Percentiles rank a stretch among this genome's conserved stretches.
Evolutionary conservation across 1,140 invertebrate genomes (phyloP).

Genomic region (Drosophila oshimai): DNA sequence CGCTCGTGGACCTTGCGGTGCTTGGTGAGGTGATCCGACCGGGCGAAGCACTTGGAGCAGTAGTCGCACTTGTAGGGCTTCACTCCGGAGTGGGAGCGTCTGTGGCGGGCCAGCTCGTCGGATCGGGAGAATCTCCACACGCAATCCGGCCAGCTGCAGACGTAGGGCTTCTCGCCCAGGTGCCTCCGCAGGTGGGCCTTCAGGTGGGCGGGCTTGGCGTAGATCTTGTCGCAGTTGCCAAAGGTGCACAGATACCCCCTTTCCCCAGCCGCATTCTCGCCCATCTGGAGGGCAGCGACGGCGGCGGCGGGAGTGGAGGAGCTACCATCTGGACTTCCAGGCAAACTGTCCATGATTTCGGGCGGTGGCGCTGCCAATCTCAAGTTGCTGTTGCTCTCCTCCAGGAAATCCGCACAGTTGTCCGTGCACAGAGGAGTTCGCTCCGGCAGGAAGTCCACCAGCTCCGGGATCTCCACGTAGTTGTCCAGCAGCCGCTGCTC

Average conservation of each 20-base stretch:
- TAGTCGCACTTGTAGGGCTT: conserved; percentile 94
- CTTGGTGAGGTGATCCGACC: conserved; percentile 95
- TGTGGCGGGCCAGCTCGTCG: conserved; percentile 90
- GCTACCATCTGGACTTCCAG: background rate
- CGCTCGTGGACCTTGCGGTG: conserved; percentile 93
- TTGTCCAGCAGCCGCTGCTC: conserved; percentile 72
- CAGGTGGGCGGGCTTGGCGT: conserved; percentile 96
- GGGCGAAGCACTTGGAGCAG: conserved; percentile 93
- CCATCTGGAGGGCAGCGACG: conserved; percentile 34
- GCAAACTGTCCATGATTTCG: background rate
- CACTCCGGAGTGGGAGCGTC: conserved; percentile 86
- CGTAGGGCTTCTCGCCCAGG: conserved; percentile 97
- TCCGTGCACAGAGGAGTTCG: conserved; percentile 83
- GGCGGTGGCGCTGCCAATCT: conserved; percentile 22
- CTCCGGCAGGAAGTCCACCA: conserved; percentile 80
- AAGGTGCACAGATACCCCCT: conserved; percentile 85
- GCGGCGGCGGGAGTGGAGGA: background rate
- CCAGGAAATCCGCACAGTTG: conserved; percentile 82
- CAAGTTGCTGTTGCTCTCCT: conserved; percentile 76
- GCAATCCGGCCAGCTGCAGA: conserved; percentile 95
- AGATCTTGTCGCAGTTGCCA: conserved; percentile 87
- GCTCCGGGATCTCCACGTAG: conserved; percentile 75
- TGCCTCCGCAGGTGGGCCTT: conserved; percentile 96
- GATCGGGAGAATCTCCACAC: conserved; percentile 96
- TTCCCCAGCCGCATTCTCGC: conserved; percentile 64